Evolutionary conservation across 2,888 invertebrate genomes (phyloP).

Genomic region (Polia nebulosa): DNA sequence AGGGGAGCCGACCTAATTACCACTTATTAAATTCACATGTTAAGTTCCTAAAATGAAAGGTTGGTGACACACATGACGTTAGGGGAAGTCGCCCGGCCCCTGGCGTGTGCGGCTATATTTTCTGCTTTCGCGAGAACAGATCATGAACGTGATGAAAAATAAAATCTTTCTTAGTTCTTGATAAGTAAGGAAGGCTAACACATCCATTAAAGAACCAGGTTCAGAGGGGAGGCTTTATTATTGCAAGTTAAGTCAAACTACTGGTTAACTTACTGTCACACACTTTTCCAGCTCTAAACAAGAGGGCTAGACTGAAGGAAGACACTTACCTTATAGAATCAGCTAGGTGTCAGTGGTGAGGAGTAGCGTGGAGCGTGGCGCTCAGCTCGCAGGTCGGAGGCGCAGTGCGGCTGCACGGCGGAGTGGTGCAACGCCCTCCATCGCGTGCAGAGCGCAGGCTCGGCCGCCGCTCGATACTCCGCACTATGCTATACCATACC

Average conservation of each 20-base stretch:
- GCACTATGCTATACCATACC: not conserved
- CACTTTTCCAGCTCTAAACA: not conserved
- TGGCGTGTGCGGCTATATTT: no score
- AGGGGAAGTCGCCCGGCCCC: no score
- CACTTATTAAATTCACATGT: no score
- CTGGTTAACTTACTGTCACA: not conserved
- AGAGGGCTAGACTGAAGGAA: not conserved
- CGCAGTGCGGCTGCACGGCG: slow-evolving; percentile 22
- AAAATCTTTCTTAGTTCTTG: not conserved
- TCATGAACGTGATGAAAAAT: no score
- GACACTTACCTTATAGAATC: slow-evolving; percentile 25
- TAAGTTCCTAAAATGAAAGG: no score
- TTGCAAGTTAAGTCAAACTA: not conserved
- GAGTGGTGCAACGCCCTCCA: not conserved
- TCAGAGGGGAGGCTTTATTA: not conserved
- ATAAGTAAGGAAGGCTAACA: not conserved
- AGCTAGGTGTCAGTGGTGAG: not conserved
- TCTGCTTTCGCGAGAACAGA: no score
- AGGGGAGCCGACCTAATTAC: no score
- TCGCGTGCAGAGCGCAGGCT: not conserved
- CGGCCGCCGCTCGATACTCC: slow-evolving; percentile 4
- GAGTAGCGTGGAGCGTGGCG: slow-evolving; percentile 2
- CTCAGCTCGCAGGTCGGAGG: slow-evolving; percentile 7
- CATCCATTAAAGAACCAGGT: not conserved
- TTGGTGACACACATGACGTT: no score